These are phyloP conservation scores for Perca fluviatilis DNA, from an alignment of 2,113 vertebrate species.

Conservation along the genomic window DNA sequence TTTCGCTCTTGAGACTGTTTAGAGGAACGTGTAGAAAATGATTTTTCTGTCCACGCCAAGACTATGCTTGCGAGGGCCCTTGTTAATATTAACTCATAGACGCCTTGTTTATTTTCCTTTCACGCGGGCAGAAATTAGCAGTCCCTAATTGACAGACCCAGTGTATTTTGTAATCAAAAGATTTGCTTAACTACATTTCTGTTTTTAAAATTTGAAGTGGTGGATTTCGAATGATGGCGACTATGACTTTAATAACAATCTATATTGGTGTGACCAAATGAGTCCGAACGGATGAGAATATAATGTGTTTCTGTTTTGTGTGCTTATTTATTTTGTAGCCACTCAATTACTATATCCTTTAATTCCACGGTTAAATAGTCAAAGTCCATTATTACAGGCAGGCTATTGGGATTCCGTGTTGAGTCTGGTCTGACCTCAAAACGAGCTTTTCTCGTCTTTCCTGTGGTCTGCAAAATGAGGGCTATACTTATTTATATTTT, in stretches of 20 bases:
- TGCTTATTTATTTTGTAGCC: conserved; percentile 82
- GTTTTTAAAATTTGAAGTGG: conserved; percentile 58
- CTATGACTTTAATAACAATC: conserved; percentile 54
- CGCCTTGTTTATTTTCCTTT: conserved; percentile 49
- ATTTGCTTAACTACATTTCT: conserved; percentile 46
- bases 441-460: conserved; percentile 27
- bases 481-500: conserved; percentile 52
- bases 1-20: conserved; percentile 41
- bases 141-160: conserved; percentile 54
- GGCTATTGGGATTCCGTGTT: conserved; percentile 35
- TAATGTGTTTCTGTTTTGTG: conserved; percentile 61
- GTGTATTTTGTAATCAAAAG: conserved; percentile 79
- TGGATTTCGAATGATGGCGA: conserved; percentile 27
- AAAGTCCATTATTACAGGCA: conserved; percentile 40
- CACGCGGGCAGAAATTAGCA: conserved; percentile 27
- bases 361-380: conserved; percentile 55
- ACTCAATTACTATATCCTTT: conserved; percentile 67
- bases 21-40: conserved; percentile 19
- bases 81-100: conserved; percentile 50
- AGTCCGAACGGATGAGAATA: conserved; percentile 66
- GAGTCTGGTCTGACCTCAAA: conserved; percentile 53
- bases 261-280: conserved; percentile 81
- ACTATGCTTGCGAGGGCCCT: conserved; percentile 49
- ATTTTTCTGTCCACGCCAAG: conserved; percentile 29
- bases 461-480: conserved; percentile 37